phyloP scores from a whole-genome alignment of 2,888 invertebrate species.

The Dendrolimus pini region DNA sequence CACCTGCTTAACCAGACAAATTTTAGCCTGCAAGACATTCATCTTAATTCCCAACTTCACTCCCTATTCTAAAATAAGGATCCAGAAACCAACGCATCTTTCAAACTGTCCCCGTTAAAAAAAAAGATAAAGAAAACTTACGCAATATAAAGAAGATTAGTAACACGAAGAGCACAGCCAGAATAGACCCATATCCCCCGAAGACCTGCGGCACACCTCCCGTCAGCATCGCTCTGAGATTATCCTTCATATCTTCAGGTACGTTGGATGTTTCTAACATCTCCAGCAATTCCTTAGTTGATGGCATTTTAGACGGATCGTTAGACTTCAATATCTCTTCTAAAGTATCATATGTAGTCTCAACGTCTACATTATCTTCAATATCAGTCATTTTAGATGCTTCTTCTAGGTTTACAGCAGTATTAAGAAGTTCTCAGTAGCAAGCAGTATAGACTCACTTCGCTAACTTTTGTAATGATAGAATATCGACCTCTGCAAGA shows the following conservation, averaged over 20 bases:
- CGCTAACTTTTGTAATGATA: no score
- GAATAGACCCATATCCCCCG: conserved; percentile 33
- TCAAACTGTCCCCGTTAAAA: neutral
- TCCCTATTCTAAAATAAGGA: no score
- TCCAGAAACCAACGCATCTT: no score
- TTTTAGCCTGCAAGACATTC: no score
- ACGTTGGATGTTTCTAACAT: conserved; percentile 77
- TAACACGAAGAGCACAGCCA: conserved; percentile 43
- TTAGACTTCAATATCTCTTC: conserved; percentile 47
- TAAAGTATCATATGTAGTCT: conserved; percentile 23
- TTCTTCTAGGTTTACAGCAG: no score
- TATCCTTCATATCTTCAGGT: conserved; percentile 79
- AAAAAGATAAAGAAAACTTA: conserved; percentile 35
- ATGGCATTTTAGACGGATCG: conserved; percentile 52
- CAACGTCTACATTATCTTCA: conserved; percentile 15
- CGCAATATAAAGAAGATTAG: conserved; percentile 48
- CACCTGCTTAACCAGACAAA: no score
- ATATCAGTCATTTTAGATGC: conserved; percentile 27
- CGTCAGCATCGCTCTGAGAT: conserved; percentile 67
- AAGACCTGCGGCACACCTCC: conserved; percentile 57
- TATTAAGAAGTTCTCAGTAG: no score
- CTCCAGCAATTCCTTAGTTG: conserved; percentile 73
- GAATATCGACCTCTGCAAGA: no score
- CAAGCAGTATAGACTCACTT: no score
- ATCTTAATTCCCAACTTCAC: no score